These are phyloP conservation scores for Rhineura floridana DNA, from an alignment of 2,113 vertebrate genomes.

Conservation along the genomic window DNA sequence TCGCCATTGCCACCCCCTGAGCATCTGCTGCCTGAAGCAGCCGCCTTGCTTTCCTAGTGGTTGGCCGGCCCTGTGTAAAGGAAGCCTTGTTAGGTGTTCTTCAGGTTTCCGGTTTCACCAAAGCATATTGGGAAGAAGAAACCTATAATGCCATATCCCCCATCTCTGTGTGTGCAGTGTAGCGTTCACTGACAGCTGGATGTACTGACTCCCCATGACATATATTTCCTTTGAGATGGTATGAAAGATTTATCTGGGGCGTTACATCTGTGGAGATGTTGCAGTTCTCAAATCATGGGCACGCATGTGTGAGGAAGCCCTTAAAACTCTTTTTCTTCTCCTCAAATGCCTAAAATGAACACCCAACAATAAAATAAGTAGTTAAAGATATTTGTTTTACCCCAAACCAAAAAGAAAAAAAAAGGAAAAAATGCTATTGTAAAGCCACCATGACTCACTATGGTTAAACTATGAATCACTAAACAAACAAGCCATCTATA, in stretches of 20 bases:
- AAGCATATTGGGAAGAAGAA: too few relatives aligned
- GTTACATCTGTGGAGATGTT: background rate
- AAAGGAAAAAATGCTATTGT: conserved; percentile 31
- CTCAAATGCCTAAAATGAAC: background rate
- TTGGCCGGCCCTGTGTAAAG: too few relatives aligned
- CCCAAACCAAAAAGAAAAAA: background rate
- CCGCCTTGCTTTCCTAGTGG: too few relatives aligned
- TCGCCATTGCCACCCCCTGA: too few relatives aligned
- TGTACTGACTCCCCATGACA: background rate
- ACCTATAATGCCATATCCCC: too few relatives aligned
- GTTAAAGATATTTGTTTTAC: background rate
- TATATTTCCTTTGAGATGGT: background rate
- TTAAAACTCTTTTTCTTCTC: background rate
- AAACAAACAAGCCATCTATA: conserved; percentile 33
- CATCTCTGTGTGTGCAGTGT: too few relatives aligned
- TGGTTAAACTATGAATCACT: conserved; percentile 63
- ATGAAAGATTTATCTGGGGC: background rate
- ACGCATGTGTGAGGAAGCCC: background rate
- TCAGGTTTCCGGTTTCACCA: too few relatives aligned
- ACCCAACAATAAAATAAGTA: conserved; percentile 3
- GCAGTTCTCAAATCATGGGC: background rate
- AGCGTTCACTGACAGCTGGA: background rate
- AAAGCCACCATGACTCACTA: conserved; percentile 62
- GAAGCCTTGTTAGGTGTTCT: too few relatives aligned
- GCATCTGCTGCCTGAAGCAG: too few relatives aligned